Evolutionary conservation across 2,113 vertebrate genomes (phyloP).

Genomic region (Ptilonorhynchus violaceus): DNA sequence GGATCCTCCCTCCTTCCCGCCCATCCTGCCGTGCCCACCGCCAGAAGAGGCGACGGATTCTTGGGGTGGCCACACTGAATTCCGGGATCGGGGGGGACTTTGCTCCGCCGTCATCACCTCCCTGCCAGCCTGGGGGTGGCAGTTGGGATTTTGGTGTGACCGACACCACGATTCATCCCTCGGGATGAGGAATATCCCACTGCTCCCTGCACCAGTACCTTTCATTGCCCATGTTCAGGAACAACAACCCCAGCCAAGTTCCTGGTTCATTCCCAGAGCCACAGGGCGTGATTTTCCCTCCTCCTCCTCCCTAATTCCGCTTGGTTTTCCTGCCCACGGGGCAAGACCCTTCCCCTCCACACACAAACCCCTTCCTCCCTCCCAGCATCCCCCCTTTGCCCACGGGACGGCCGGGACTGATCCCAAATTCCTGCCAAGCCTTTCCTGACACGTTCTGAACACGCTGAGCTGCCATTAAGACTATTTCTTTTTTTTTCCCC

Average conservation of each 20-base stretch:
- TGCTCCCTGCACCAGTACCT: background rate
- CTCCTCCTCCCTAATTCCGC: background rate
- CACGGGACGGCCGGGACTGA: background rate
- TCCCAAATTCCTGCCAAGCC: background rate
- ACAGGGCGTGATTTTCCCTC: background rate
- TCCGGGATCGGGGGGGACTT: background rate
- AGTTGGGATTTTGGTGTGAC: background rate
- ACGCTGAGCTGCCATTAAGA: background rate
- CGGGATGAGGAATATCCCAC: background rate
- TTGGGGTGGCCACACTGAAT: background rate
- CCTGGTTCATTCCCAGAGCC: background rate
- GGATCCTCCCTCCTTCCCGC: background rate
- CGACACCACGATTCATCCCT: background rate
- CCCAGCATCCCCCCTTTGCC: background rate
- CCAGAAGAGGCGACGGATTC: background rate
- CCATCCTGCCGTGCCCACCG: background rate
- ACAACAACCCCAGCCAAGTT: background rate
- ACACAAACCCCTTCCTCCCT: background rate
- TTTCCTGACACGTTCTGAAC: background rate
- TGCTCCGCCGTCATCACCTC: fast-evolving
- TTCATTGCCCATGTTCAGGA: background rate
- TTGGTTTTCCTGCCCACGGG: background rate
- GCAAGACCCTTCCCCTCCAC: background rate
- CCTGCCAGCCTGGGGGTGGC: background rate
- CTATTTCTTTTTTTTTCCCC: too few species aligned